Conservation (phyloP, 2,797 vertebrate genomes). For the Sebastes alutus region DNA sequence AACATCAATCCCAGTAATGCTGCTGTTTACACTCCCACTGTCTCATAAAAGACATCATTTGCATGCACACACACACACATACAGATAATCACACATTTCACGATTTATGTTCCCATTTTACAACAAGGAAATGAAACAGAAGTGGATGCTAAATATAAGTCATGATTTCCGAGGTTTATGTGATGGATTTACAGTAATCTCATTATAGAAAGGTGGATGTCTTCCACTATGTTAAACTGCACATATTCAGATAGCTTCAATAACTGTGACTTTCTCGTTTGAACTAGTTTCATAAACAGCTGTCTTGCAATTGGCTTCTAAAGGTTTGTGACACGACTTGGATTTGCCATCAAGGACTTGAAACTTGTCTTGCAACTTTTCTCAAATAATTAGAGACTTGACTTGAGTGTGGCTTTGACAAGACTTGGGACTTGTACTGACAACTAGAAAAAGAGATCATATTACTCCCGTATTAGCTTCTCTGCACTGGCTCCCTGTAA, state of each 20-base stretch:
- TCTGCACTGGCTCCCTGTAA: too few relatives aligned
- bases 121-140: neutral
- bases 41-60: conserved; percentile 28
- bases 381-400: neutral
- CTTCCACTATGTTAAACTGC: neutral
- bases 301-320: neutral
- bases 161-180: neutral
- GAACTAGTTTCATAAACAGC: neutral
- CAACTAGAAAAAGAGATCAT: too few relatives aligned
- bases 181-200: conserved; percentile 29
- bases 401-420: neutral
- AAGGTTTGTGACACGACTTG: too few relatives aligned
- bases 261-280: neutral
- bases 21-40: conserved; percentile 26
- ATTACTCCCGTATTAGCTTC: too few relatives aligned
- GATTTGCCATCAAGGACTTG: neutral
- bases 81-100: neutral
- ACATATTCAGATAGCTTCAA: neutral
- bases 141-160: conserved; percentile 8
- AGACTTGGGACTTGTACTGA: neutral
- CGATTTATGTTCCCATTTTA: conserved; percentile 5
- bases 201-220: conserved; percentile 8
- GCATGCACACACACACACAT: conserved; percentile 7
- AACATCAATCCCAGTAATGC: conserved; percentile 40
- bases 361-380: too few relatives aligned